A percentile compares a stretch with the other conserved stretches of the same genome.
phyloP scores from a whole-genome alignment of 2,113 vertebrate genomes.

The Dissostichus mawsoni region DNA sequence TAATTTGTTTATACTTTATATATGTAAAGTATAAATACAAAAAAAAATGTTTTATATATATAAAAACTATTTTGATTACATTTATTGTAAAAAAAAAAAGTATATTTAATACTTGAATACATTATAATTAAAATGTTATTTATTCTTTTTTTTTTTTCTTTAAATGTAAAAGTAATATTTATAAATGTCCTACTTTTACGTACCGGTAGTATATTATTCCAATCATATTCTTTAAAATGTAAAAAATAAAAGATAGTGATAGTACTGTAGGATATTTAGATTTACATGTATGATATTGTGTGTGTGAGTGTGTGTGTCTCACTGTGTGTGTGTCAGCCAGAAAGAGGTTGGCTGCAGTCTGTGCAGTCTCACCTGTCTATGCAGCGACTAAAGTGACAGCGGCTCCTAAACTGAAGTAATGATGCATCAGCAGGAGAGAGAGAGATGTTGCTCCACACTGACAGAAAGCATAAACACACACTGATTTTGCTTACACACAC shows the following conservation, averaged over 20 bases:
- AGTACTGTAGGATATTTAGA: background rate
- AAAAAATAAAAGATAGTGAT: conserved; percentile 1
- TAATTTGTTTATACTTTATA: too few relatives aligned
- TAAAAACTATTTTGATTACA: too few relatives aligned
- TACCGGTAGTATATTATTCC: background rate
- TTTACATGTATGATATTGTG: background rate
- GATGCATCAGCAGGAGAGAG: conserved; percentile 52
- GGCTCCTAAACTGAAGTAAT: conserved; percentile 66
- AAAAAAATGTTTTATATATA: too few relatives aligned
- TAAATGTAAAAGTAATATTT: too few relatives aligned
- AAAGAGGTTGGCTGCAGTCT: conserved; percentile 28
- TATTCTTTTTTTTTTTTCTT: background rate
- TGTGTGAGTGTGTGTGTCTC: background rate
- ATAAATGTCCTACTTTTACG: background rate
- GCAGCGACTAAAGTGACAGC: conserved; percentile 50
- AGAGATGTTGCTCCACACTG: conserved; percentile 56
- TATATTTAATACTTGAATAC: background rate
- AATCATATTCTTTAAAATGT: background rate
- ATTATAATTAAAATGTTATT: background rate
- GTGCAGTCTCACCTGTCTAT: conserved; percentile 54
- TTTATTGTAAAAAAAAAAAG: background rate
- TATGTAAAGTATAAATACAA: too few relatives aligned
- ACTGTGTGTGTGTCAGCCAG: conserved; percentile 21
- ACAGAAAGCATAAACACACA: conserved; percentile 78
- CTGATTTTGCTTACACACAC: conserved; percentile 70